A percentile compares a stretch with the other conserved stretches of the same genome.
Conservation (phyloP, 2,797 vertebrate genomes). For the Glossophaga mutica region DNA sequence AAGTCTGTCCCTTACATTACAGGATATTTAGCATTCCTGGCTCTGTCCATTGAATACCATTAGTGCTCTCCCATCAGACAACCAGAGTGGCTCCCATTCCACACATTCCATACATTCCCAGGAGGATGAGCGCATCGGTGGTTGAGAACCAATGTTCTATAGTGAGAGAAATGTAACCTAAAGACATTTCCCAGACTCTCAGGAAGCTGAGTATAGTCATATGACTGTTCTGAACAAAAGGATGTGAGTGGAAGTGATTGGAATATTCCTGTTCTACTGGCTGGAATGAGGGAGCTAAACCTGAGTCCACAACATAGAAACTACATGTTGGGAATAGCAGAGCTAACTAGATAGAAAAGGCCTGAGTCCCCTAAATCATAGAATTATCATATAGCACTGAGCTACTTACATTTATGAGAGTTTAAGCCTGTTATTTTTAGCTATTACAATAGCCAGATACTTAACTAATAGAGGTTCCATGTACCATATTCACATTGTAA, state of each 20-base stretch:
- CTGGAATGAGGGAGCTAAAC: background rate
- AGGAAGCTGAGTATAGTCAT: background rate
- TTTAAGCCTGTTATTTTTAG: constrained; percentile 10
- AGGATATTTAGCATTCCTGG: background rate
- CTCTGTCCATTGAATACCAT: background rate
- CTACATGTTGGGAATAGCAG: background rate
- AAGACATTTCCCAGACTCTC: background rate
- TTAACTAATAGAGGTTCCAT: background rate
- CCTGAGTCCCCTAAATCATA: background rate
- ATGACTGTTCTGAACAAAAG: background rate
- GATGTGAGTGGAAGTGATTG: background rate
- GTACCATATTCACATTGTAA: background rate
- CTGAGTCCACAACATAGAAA: background rate
- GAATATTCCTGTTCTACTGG: background rate
- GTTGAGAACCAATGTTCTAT: background rate
- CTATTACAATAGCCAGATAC: background rate
- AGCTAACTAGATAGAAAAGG: background rate
- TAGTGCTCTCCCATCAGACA: background rate
- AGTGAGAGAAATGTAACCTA: background rate
- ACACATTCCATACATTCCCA: background rate
- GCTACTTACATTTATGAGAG: background rate
- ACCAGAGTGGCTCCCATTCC: background rate
- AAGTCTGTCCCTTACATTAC: background rate
- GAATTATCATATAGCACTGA: background rate
- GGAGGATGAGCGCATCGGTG: background rate